Conservation (phyloP, 2,113 vertebrate species). For the Labrus mixtus region DNA sequence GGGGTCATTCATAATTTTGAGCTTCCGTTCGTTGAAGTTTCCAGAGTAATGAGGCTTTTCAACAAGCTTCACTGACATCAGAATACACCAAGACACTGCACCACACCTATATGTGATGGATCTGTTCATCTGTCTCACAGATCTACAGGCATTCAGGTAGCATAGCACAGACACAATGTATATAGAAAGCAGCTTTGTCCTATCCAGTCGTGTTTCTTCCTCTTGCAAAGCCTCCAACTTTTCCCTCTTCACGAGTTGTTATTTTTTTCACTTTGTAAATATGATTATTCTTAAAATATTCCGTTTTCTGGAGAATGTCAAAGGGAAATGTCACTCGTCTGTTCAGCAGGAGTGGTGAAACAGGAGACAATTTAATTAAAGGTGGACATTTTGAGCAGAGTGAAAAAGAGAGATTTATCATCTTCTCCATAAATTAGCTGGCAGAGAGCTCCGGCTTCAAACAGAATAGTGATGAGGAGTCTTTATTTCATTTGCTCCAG, state of each 20-base stretch:
- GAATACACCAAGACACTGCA: conserved; percentile 24
- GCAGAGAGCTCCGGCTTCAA: conserved; percentile 1
- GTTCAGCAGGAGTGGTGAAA: conserved; percentile 22
- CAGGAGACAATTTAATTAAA: conserved; percentile 56
- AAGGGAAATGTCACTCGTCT: conserved; percentile 3
- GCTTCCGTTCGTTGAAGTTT: conserved; percentile 21
- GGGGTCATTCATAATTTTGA: conserved; percentile 13
- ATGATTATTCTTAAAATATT: neutral
- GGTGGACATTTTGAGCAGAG: conserved; percentile 29
- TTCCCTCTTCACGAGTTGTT: neutral
- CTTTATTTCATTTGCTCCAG: conserved; percentile 5
- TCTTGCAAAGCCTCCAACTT: neutral
- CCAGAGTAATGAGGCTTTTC: conserved; percentile 67
- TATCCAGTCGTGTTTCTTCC: neutral
- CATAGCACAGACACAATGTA: conserved; percentile 7
- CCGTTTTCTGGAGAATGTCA: conserved; percentile 10
- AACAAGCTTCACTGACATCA: conserved; percentile 46
- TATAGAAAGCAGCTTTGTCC: conserved; percentile 15
- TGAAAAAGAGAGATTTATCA: conserved; percentile 48
- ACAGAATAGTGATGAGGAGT: neutral
- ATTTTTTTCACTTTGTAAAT: neutral
- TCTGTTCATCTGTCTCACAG: conserved; percentile 36
- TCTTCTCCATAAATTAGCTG: conserved; percentile 32
- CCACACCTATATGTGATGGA: conserved; percentile 50
- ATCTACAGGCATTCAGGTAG: conserved; percentile 22